A percentile compares a stretch with the other conserved stretches of the same genome.
These are phyloP conservation scores for Onthophagus taurus DNA, from an alignment of 1,140 invertebrate genomes.

Conservation along the genomic window DNA sequence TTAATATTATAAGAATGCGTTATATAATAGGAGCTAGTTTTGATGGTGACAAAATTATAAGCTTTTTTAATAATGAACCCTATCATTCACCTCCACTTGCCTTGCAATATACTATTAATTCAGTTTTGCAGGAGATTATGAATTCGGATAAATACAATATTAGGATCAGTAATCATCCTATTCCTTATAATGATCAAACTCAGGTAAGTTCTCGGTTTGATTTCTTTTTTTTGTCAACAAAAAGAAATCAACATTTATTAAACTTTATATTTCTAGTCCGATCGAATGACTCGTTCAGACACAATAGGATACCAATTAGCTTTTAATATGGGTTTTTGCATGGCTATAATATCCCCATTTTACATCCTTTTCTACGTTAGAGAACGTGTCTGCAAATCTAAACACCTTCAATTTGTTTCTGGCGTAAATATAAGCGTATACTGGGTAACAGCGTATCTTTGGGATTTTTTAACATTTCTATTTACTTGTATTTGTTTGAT, in stretches of 20 bases:
- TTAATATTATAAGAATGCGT: no score
- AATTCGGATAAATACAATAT: slow-evolving; percentile 38
- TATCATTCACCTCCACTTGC: slow-evolving; percentile 18
- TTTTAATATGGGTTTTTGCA: slow-evolving; percentile 49
- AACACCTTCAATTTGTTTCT: slow-evolving; percentile 51
- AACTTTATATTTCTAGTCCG: neutral
- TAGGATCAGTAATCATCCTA: slow-evolving; percentile 53
- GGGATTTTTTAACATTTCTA: slow-evolving; percentile 59
- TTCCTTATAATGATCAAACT: slow-evolving; percentile 41
- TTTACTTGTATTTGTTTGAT: slow-evolving; percentile 42
- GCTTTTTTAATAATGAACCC: slow-evolving; percentile 17
- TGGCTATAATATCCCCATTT: slow-evolving; percentile 61
- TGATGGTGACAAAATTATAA: slow-evolving; percentile 3
- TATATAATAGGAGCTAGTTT: slow-evolving; percentile 17
- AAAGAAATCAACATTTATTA: neutral
- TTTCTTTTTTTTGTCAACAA: neutral
- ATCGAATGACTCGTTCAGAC: neutral
- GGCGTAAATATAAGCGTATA: slow-evolving; percentile 58
- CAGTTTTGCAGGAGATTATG: slow-evolving; percentile 32
- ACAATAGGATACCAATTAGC: slow-evolving; percentile 47
- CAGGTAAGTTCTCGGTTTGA: slow-evolving; percentile 19
- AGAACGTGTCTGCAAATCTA: slow-evolving; percentile 45
- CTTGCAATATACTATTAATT: slow-evolving; percentile 17
- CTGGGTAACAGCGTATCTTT: slow-evolving; percentile 60
- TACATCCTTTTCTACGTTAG: slow-evolving; percentile 58